phyloP scores from a whole-genome alignment of 2,113 vertebrate species.

The Cyanoderma ruficeps region DNA sequence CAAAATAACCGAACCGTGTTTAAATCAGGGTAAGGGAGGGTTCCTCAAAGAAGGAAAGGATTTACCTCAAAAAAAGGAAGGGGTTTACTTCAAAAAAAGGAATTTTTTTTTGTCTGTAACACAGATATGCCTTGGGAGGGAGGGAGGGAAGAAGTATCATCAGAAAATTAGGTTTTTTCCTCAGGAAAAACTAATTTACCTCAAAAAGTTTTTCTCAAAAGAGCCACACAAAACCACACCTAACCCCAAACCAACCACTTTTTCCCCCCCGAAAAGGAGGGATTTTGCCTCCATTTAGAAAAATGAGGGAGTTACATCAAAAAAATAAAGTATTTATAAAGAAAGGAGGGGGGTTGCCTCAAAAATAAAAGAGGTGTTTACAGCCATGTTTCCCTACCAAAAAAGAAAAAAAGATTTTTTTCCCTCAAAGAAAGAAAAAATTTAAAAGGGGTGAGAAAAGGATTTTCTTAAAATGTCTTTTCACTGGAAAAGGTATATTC shows the following conservation, averaged over 20 bases:
- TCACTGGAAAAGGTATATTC: not conserved
- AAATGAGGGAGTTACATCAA: accelerated
- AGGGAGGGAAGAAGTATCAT: not conserved
- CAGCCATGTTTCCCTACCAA: not conserved
- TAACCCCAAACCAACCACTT: too few species aligned
- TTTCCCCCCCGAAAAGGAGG: not conserved
- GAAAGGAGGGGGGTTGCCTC: not conserved
- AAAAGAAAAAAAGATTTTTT: not conserved
- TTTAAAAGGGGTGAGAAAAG: accelerated
- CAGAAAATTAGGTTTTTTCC: not conserved
- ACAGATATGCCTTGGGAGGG: accelerated
- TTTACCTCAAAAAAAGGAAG: not conserved
- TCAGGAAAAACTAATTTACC: not conserved
- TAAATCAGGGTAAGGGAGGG: not conserved
- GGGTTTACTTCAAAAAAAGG: not conserved
- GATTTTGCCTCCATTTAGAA: not conserved
- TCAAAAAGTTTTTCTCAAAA: not conserved
- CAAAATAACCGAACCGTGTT: accelerated
- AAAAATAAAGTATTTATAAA: not conserved
- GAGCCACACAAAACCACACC: not conserved
- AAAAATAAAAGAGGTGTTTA: not conserved
- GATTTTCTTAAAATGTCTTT: not conserved
- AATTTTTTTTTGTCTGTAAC: accelerated
- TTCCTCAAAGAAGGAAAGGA: not conserved
- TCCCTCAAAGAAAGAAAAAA: too few species aligned